Evolutionary conservation across 2,113 vertebrate genomes (phyloP).

Genomic region (Urocitellus parryii): DNA sequence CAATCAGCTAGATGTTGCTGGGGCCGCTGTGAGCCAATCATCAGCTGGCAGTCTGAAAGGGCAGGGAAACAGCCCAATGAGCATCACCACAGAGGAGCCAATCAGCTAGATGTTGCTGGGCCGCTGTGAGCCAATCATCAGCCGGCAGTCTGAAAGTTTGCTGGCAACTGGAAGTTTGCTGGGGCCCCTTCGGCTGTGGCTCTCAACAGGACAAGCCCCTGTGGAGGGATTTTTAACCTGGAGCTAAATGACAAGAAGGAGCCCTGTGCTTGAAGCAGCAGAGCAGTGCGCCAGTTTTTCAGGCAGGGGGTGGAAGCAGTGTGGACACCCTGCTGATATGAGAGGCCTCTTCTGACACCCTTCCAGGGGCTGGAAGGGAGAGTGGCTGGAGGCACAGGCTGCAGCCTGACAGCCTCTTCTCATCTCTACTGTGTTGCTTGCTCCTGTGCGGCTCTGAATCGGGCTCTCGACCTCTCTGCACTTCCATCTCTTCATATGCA

Average conservation of each 20-base stretch:
- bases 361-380: fast-evolving
- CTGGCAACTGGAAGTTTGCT: too few species aligned
- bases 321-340: fast-evolving
- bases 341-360: not conserved
- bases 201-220: not conserved
- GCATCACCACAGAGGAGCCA: too few species aligned
- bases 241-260: not conserved
- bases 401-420: not conserved
- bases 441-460: not conserved
- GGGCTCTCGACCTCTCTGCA: not conserved
- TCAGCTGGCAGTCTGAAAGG: too few species aligned
- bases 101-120: too few species aligned
- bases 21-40: too few species aligned
- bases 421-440: not conserved
- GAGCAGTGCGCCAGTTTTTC: fast-evolving
- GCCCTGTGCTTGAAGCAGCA: not conserved
- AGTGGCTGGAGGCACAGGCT: too few species aligned
- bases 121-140: too few species aligned
- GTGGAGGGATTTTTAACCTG: not conserved
- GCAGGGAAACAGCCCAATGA: too few species aligned
- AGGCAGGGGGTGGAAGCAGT: too few species aligned
- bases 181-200: too few species aligned
- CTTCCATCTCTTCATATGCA: not conserved
- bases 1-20: too few species aligned
- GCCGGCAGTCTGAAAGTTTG: too few species aligned